Percentiles rank a stretch among this genome's conserved stretches.
These are phyloP conservation scores for Danio choprae DNA, from an alignment of 2,797 vertebrate species.

Conservation along the genomic window DNA sequence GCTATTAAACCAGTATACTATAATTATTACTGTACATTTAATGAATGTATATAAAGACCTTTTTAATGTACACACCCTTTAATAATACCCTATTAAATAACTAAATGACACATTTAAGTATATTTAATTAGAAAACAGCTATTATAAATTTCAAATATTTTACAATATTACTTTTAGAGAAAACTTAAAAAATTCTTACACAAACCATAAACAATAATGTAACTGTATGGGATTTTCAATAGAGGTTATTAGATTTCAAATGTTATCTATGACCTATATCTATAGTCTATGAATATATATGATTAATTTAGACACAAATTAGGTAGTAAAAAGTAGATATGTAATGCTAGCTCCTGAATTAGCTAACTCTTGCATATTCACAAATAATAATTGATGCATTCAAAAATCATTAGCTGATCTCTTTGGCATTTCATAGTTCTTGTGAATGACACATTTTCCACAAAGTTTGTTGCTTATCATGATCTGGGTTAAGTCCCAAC, in stretches of 20 bases:
- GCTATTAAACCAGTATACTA: constrained; percentile 29
- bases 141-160: background rate
- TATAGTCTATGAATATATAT: background rate
- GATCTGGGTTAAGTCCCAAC: constrained; percentile 47
- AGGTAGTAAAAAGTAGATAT: background rate
- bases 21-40: constrained; percentile 18
- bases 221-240: background rate
- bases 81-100: background rate
- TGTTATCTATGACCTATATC: background rate
- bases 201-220: background rate
- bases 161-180: background rate
- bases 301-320: background rate
- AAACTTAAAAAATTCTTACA: background rate
- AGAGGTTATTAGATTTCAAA: background rate
- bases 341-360: background rate
- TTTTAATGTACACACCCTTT: constrained; percentile 18
- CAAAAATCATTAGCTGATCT: constrained; percentile 3
- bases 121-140: too few species aligned
- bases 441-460: background rate
- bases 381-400: background rate
- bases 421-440: background rate
- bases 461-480: constrained; percentile 19
- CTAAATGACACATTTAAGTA: too few species aligned
- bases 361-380: background rate
- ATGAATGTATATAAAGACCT: constrained; percentile 40